Percentiles rank a stretch among this genome's conserved stretches.
These are phyloP conservation scores for Peromyscus californicus DNA, from an alignment of 2,113 vertebrate genomes.

Conservation along the genomic window DNA sequence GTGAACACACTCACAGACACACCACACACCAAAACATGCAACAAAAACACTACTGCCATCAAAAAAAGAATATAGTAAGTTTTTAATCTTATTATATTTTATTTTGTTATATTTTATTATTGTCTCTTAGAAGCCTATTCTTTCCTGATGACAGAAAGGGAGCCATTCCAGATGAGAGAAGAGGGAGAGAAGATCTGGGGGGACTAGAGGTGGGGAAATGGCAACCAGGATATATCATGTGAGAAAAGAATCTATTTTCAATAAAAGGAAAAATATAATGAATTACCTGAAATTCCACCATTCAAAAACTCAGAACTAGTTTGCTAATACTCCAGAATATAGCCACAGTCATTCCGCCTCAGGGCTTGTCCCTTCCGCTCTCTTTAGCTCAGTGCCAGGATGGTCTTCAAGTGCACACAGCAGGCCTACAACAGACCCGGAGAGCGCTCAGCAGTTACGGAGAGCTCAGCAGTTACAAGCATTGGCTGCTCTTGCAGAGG, in stretches of 20 bases:
- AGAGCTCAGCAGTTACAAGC: too few species aligned
- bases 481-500: neutral
- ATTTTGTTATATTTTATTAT: neutral
- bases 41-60: neutral
- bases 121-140: neutral
- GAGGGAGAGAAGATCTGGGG: too few species aligned
- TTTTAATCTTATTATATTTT: neutral
- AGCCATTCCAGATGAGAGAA: neutral
- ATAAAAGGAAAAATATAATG: slow-evolving; percentile 5
- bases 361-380: neutral
- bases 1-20: neutral
- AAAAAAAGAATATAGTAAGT: neutral
- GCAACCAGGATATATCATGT: neutral
- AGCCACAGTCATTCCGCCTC: neutral
- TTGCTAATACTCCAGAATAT: neutral
- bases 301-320: neutral
- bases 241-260: neutral
- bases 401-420: neutral
- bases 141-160: neutral
- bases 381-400: neutral
- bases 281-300: neutral
- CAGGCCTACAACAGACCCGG: neutral
- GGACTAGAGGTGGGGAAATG: neutral
- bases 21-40: neutral
- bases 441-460: neutral